Conservation (phyloP, 2,888 invertebrate genomes). For the Luffia ferchaultella region DNA sequence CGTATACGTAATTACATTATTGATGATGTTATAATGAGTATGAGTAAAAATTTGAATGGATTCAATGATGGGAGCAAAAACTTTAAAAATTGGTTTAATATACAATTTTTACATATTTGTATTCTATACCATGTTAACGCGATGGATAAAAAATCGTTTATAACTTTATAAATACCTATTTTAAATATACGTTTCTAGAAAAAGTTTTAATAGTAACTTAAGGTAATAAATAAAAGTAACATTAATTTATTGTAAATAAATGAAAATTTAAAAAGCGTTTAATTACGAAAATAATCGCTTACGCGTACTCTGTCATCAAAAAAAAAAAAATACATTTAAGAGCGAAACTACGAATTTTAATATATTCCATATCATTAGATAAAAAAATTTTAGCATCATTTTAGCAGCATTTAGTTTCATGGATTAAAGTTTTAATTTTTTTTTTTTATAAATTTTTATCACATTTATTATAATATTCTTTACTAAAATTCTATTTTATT, state of each 20-base stretch:
- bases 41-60: too few relatives aligned
- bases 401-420: background rate
- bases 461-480: background rate
- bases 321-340: background rate
- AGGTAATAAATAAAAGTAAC: background rate
- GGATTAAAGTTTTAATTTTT: background rate
- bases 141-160: background rate
- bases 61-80: too few relatives aligned
- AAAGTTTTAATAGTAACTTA: background rate
- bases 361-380: background rate
- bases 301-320: background rate
- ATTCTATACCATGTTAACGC: background rate
- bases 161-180: background rate
- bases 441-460: background rate
- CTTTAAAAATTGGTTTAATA: background rate
- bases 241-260: background rate
- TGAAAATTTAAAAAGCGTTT: background rate
- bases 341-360: background rate
- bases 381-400: background rate
- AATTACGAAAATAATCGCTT: background rate
- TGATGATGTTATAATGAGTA: too few relatives aligned
- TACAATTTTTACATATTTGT: background rate
- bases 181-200: background rate
- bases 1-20: background rate
- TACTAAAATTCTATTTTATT: background rate